phyloP scores from a whole-genome alignment of 1,140 invertebrate genomes.

The Trichomalopsis sarcophagae region DNA sequence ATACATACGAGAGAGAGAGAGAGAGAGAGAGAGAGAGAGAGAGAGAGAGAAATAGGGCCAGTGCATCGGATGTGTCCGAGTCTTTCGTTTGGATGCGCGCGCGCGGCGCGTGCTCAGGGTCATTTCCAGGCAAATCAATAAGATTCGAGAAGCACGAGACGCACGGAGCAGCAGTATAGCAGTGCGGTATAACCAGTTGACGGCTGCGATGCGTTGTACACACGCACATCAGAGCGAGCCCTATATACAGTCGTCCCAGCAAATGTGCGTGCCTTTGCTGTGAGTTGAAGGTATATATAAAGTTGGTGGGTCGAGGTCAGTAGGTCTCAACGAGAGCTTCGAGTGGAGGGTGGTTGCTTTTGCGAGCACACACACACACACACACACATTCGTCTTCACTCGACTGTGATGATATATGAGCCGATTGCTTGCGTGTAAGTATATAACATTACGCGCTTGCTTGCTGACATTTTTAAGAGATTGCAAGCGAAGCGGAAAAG shows the following conservation, averaged over 20 bases:
- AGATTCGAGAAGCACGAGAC: slow-evolving; percentile 43
- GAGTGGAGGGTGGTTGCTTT: too few species aligned
- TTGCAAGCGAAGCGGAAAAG: too few species aligned
- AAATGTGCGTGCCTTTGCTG: not conserved
- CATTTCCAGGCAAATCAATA: slow-evolving; percentile 63
- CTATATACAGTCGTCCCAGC: too few species aligned
- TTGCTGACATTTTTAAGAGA: too few species aligned
- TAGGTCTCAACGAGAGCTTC: too few species aligned
- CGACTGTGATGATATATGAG: too few species aligned
- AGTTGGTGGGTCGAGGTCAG: too few species aligned
- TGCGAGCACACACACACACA: too few species aligned
- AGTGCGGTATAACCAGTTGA: slow-evolving; percentile 46
- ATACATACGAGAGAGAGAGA: too few species aligned
- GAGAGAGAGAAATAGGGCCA: not conserved
- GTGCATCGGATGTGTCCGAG: not conserved
- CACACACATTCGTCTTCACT: too few species aligned
- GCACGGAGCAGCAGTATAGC: slow-evolving; percentile 35
- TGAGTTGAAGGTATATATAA: not conserved
- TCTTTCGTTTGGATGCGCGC: not conserved
- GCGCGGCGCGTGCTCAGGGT: slow-evolving; percentile 52
- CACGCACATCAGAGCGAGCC: not conserved
- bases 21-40: not conserved
- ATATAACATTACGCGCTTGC: too few species aligned
- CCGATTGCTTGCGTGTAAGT: too few species aligned
- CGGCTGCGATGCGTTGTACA: slow-evolving; percentile 47